Conservation (phyloP, 2,797 vertebrate species). For the Allobates femoralis region DNA sequence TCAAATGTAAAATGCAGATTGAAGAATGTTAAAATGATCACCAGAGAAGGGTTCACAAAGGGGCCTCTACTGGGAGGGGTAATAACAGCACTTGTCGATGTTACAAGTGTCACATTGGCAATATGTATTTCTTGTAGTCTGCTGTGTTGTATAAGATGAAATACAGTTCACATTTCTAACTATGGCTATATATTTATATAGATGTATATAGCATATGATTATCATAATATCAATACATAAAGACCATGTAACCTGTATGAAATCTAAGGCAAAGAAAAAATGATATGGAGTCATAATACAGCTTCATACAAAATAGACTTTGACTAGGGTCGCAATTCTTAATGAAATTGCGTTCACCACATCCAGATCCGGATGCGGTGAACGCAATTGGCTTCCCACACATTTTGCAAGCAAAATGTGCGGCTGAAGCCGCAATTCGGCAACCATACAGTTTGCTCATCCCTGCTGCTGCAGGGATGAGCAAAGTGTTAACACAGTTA, state of each 20-base stretch:
- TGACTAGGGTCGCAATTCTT: not conserved
- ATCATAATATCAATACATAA: not conserved
- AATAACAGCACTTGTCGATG: not conserved
- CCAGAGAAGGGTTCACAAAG: not conserved
- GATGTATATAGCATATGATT: not conserved
- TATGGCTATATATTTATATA: not conserved
- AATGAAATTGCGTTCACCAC: no score
- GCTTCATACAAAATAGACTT: not conserved
- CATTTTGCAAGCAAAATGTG: no score
- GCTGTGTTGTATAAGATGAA: not conserved
- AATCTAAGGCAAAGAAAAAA: not conserved
- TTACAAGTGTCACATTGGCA: not conserved
- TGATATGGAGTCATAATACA: not conserved
- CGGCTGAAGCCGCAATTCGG: no score
- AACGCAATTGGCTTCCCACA: no score
- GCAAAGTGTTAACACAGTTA: no score
- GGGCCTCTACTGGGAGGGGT: not conserved
- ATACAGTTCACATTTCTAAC: not conserved
- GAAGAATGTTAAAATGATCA: slow-evolving; percentile 29
- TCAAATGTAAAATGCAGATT: slow-evolving; percentile 7
- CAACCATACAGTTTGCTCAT: no score
- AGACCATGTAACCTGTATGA: not conserved
- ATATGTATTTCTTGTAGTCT: not conserved
- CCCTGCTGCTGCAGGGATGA: no score
- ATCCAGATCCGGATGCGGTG: no score